Evolutionary conservation across 2,888 invertebrate genomes (phyloP).

Genomic region (Drosophila multiciliata): DNA sequence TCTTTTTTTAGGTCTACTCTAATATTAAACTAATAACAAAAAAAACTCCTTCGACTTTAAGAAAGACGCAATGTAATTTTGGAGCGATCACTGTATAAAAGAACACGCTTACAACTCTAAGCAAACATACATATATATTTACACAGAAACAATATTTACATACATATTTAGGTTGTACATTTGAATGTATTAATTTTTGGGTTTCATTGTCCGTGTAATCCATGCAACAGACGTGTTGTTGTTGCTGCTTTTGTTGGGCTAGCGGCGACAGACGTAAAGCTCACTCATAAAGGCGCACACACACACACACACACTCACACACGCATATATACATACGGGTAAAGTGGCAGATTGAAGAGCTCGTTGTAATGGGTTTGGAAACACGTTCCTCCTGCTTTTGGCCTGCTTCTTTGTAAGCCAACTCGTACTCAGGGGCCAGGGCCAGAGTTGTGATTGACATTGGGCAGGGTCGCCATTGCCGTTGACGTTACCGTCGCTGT

Average conservation of each 20-base stretch:
- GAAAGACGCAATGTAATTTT: not conserved
- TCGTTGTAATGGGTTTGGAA: conserved; percentile 68
- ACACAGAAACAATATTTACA: conserved; percentile 3
- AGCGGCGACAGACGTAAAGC: conserved; percentile 39
- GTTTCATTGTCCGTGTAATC: conserved; percentile 58
- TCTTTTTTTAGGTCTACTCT: not conserved
- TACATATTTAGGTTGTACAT: not conserved
- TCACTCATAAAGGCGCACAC: conserved; percentile 48
- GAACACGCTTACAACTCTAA: not conserved
- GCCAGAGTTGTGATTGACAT: conserved; percentile 68
- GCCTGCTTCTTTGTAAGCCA: conserved; percentile 69
- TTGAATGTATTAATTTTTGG: conserved; percentile 27
- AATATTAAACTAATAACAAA: not conserved
- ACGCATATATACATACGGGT: conserved; percentile 18
- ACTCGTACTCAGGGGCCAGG: conserved; percentile 50
- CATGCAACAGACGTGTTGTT: conserved; percentile 43
- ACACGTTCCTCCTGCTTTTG: conserved; percentile 71
- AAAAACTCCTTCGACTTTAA: not conserved
- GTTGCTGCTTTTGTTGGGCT: conserved; percentile 7
- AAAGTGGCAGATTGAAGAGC: conserved; percentile 35
- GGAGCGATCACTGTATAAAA: conserved; percentile 5
- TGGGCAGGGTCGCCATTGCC: conserved; percentile 70
- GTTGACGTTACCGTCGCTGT: conserved; percentile 17
- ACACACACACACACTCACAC: not conserved
- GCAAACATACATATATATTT: not conserved